These are phyloP conservation scores for Lates calcarifer DNA, from an alignment of 2,113 vertebrate species.

Conservation along the genomic window DNA sequence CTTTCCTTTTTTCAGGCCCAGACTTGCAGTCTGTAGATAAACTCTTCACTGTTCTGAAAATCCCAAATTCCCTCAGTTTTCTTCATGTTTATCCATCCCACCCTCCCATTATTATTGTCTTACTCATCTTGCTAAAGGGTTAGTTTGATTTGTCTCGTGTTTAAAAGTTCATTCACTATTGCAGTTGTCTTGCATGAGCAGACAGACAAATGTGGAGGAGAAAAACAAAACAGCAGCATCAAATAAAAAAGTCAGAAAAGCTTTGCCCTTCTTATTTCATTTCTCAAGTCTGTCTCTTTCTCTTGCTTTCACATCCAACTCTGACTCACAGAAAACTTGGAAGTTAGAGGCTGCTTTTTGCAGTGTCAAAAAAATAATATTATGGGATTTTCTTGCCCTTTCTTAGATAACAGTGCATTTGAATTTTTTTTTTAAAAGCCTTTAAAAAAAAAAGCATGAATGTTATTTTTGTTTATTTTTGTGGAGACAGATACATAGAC, in stretches of 20 bases:
- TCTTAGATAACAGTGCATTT: neutral
- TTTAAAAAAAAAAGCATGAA: neutral
- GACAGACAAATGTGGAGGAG: constrained; percentile 7
- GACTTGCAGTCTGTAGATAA: neutral
- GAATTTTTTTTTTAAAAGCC: neutral
- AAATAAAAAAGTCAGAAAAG: constrained; percentile 33
- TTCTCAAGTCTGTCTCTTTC: constrained; percentile 15
- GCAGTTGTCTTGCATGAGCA: constrained; percentile 20
- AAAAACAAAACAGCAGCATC: constrained; percentile 33
- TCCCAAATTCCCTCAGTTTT: constrained; percentile 14
- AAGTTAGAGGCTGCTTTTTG: neutral
- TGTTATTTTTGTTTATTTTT: neutral
- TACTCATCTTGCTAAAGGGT: constrained; percentile 24
- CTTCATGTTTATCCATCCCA: neutral
- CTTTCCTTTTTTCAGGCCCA: neutral
- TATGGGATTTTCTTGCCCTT: neutral
- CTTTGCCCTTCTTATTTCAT: constrained; percentile 34
- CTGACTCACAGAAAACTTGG: constrained; percentile 13
- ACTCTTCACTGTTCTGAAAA: constrained; percentile 5
- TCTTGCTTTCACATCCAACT: neutral
- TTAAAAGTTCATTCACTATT: constrained; percentile 37
- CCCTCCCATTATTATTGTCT: constrained; percentile 6
- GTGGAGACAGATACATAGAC: neutral
- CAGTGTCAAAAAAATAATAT: neutral
- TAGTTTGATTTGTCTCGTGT: constrained; percentile 9